Conservation (phyloP, 2,113 vertebrate species). For the Saguinus imperator region DNA sequence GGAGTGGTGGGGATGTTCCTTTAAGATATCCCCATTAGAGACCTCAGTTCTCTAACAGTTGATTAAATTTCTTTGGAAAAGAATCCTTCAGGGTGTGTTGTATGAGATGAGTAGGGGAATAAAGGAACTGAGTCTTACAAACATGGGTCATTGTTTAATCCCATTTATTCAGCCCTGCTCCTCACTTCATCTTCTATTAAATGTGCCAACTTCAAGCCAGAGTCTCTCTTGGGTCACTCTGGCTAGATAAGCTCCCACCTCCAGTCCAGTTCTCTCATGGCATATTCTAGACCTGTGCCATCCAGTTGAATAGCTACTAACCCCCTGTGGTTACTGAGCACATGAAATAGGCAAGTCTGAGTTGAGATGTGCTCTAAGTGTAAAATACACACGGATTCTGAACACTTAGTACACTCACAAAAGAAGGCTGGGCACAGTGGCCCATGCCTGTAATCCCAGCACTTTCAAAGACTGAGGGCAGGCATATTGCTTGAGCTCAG, state of each 20-base stretch:
- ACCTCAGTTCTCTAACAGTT: not conserved
- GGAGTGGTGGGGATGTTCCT: not conserved
- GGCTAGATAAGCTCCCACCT: not conserved
- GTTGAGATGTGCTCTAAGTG: not conserved
- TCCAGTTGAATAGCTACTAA: not conserved
- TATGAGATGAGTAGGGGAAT: not conserved
- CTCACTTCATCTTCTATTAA: not conserved
- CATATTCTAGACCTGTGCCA: not conserved
- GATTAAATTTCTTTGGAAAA: not conserved
- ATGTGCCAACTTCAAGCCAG: not conserved
- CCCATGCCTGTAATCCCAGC: not conserved
- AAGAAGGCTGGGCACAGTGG: not conserved
- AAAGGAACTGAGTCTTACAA: not conserved
- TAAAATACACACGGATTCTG: not conserved
- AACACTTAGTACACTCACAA: not conserved
- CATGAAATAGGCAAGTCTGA: not conserved
- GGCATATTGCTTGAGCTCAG: not conserved
- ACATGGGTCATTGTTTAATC: constrained; percentile 14
- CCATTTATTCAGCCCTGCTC: not conserved
- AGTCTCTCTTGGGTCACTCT: not conserved
- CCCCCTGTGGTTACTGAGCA: not conserved
- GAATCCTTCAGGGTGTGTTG: not conserved
- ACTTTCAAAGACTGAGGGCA: not conserved
- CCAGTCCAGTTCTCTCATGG: not conserved
- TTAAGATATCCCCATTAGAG: not conserved